Conservation (phyloP, 2,113 vertebrate genomes). For the Pseudorectes ferrugineus region DNA sequence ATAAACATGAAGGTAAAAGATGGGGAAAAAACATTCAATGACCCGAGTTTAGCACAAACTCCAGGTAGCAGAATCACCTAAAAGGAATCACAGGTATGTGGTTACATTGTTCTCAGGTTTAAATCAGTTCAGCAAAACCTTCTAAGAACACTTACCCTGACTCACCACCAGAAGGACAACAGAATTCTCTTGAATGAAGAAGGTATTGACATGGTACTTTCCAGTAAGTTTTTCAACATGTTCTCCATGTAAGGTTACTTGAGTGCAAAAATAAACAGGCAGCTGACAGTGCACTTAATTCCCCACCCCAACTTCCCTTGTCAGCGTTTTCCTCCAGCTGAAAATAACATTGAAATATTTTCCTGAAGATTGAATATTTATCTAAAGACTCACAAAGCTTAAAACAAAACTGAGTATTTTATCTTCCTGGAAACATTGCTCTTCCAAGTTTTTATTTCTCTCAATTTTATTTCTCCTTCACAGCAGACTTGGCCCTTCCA, state of each 20-base stretch:
- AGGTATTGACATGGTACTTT: background rate
- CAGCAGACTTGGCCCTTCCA: background rate
- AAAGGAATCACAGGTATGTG: background rate
- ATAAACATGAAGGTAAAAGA: background rate
- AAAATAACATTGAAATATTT: background rate
- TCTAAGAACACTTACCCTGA: background rate
- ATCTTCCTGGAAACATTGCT: background rate
- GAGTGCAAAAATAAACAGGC: background rate
- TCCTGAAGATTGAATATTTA: background rate
- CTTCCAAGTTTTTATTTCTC: background rate
- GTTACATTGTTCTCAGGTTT: rapidly evolving
- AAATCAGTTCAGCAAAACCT: background rate
- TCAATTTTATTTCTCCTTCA: background rate
- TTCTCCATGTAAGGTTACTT: background rate
- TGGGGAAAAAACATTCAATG: background rate
- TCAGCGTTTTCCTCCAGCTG: background rate
- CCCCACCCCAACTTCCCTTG: background rate
- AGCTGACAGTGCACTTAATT: background rate
- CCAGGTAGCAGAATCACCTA: background rate
- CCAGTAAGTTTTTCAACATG: background rate
- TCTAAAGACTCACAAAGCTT: background rate
- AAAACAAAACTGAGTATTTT: background rate
- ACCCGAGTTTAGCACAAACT: background rate
- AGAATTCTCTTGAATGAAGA: background rate
- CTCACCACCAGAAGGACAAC: background rate